Evolutionary conservation across 2,888 invertebrate species (phyloP), one percentile per base, ranked within the genome.

Genomic region (Ectemnius cavifrons): DNA sequence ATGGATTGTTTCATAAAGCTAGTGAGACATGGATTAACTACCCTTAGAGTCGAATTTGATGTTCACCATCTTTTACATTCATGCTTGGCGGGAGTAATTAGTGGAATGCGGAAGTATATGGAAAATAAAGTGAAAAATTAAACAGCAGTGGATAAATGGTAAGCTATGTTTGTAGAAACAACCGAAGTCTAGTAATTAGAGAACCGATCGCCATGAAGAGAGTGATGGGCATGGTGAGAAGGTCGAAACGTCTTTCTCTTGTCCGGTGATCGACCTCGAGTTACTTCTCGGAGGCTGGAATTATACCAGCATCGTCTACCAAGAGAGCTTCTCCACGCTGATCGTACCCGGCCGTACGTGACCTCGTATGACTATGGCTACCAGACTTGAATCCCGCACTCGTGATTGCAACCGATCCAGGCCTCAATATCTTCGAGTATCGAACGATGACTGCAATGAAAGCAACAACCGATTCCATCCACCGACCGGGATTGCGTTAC

Each of bases 331-430:
- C 80, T 75, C 75, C 74, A 71, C 75, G 77, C 78, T 74, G 71
- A 75, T 83, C 80, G 75, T 81, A 78, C 81, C 73, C 64, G 81
- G 79, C 77, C 75, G 82, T 85, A 86, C 86, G 86, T 87, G 87
- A 86, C 84, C 85, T 86, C 84, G 85, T 84, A 84, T 80, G 81
- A 84, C 85, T 82, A 82, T 80, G 78, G 86, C 86, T 87, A 86
- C 86, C 82, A 85, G 81, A 81, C 80, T 84, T 83, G 80, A 77
- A 80, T 80, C 77, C 59, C 56, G 72, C 60, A 47, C 49, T 63
- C 71, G 74, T 78, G 78, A 78, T 78, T 78, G 73, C 77, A 47
- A 66, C 56, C 63, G 63, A 52, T 69, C 68, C 57, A 69, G 64
- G 66, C 59, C 63, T 60, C 65, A 59, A 46, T 47, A 60, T 68